Percentiles rank a stretch among this genome's conserved stretches.
These are phyloP conservation scores for Theonella swinhoei DNA, from an alignment of 37 sponge, comb jelly and placozoan species.

Conservation along the genomic window DNA sequence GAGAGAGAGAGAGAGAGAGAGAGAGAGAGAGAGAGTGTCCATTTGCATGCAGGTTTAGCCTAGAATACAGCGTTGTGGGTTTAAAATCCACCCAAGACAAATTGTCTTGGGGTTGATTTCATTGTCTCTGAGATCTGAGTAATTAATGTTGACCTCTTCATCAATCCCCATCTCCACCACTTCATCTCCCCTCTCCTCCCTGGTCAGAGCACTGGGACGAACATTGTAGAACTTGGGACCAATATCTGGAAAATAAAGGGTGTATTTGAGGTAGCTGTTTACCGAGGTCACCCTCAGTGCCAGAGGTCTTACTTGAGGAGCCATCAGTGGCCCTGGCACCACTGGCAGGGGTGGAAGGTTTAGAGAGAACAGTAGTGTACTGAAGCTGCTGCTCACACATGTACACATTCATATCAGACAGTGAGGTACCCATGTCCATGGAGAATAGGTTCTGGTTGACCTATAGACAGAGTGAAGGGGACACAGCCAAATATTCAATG, in stretches of 20 bases:
- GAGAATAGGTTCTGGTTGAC: slow-evolving; percentile 58
- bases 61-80: too few relatives aligned
- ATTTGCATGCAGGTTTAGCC: too few relatives aligned
- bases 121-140: too few relatives aligned
- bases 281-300: background rate
- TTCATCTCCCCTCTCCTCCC: slow-evolving; percentile 5
- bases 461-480: slow-evolving; percentile 1
- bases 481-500: too few relatives aligned
- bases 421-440: background rate
- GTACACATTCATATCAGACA: slow-evolving; percentile 27
- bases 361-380: slow-evolving; percentile 38
- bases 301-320: too few relatives aligned
- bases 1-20: slow-evolving; percentile 12
- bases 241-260: background rate
- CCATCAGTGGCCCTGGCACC: too few relatives aligned
- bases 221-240: slow-evolving; percentile 65
- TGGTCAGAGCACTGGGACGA: slow-evolving; percentile 12
- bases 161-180: slow-evolving; percentile 19
- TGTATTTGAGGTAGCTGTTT: background rate
- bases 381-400: slow-evolving; percentile 49
- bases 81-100: too few relatives aligned
- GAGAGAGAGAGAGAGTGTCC: background rate
- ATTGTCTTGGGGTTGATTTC: too few relatives aligned
- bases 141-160: slow-evolving; percentile 3
- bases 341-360: slow-evolving; percentile 7